Evolutionary conservation across 2,888 invertebrate species (phyloP).

Genomic region (Rhagium mordax): DNA sequence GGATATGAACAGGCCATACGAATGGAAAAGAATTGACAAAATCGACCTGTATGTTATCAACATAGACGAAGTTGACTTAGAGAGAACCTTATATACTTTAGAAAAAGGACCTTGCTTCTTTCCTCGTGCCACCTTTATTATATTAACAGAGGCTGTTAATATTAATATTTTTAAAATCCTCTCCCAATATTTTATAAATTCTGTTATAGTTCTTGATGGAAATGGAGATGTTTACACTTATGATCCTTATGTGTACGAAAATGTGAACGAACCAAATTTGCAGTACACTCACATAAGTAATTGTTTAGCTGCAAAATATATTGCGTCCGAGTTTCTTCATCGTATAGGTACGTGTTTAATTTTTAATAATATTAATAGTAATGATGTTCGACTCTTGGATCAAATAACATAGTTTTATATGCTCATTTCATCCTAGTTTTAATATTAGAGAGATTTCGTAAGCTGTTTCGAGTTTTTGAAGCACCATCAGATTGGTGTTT

Average conservation of each 20-base stretch:
- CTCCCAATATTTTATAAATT: not conserved
- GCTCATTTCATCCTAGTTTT: too few species aligned
- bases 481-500: too few species aligned
- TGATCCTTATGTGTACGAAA: conserved; percentile 8
- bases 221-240: not conserved
- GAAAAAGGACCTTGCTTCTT: not conserved
- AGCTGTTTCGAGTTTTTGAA: too few species aligned
- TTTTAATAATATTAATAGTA: too few species aligned
- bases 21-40: not conserved
- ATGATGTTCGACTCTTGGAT: too few species aligned
- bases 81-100: not conserved
- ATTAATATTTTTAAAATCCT: not conserved
- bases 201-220: not conserved
- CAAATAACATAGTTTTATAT: too few species aligned
- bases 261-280: conserved; percentile 1
- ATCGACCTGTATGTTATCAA: not conserved
- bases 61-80: not conserved
- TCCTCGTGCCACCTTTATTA: not conserved
- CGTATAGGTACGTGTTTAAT: not conserved
- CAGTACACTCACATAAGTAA: not conserved
- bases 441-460: too few species aligned
- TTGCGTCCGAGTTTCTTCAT: not conserved
- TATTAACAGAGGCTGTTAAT: not conserved
- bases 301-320: not conserved
- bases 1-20: not conserved